These are phyloP conservation scores for Gambelia wislizenii DNA, from an alignment of 2,797 vertebrate species.

Conservation along the genomic window DNA sequence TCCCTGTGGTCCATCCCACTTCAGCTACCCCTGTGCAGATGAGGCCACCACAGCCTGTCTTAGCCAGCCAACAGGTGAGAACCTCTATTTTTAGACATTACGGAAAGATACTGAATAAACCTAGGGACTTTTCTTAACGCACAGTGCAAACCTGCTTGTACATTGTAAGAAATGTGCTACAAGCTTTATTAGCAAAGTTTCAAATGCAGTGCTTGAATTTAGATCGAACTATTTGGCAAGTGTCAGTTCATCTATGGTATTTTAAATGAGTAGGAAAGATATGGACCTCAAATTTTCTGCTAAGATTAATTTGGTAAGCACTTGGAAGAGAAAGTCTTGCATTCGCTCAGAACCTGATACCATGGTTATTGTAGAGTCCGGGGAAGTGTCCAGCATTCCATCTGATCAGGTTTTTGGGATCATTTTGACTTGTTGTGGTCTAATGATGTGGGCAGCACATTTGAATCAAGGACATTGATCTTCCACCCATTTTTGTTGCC, in stretches of 20 bases:
- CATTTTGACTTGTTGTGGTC: too few species aligned
- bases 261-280: not conserved
- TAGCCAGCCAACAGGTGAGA: constrained; percentile 80
- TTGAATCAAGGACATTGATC: not conserved
- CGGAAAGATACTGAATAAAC: not conserved
- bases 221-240: not conserved
- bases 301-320: too few species aligned
- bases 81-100: not conserved
- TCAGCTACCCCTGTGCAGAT: constrained; percentile 74
- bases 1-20: constrained; percentile 73
- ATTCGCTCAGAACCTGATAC: too few species aligned
- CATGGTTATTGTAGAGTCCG: too few species aligned
- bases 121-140: not conserved
- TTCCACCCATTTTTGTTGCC: not conserved
- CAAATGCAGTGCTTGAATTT: not conserved
- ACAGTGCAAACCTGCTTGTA: not conserved
- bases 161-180: not conserved
- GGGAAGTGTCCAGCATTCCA: too few species aligned
- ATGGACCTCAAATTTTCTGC: not conserved
- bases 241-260: not conserved
- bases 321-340: too few species aligned
- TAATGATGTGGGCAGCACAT: too few species aligned
- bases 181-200: not conserved
- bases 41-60: constrained; percentile 66
- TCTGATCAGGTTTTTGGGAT: too few species aligned